These are phyloP conservation scores for Halichondria panicea DNA, from an alignment of 37 sponge, comb jelly and placozoan species.

Conservation along the genomic window DNA sequence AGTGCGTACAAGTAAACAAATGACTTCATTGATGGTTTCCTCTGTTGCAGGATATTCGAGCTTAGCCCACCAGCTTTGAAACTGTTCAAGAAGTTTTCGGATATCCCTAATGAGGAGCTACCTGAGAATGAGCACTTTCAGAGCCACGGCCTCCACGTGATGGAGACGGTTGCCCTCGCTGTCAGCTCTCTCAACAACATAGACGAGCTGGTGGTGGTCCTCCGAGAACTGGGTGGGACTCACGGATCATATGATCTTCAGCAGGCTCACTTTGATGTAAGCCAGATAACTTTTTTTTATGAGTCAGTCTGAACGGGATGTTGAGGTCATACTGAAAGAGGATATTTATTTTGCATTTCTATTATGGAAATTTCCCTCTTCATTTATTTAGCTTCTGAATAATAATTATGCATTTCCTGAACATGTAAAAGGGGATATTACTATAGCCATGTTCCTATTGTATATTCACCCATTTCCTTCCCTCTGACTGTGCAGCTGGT, in stretches of 20 bases:
- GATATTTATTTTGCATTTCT: not conserved
- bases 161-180: slow-evolving; percentile 48
- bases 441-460: not conserved
- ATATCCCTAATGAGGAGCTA: slow-evolving; percentile 42
- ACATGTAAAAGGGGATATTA: not conserved
- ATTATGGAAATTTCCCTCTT: not conserved
- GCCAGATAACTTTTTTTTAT: slow-evolving; percentile 3
- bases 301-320: not conserved
- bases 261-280: slow-evolving; percentile 66
- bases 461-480: too few relatives aligned
- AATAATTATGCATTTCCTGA: too few relatives aligned
- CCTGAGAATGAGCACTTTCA: slow-evolving; percentile 19
- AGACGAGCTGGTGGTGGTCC: slow-evolving; percentile 2
- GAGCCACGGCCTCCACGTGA: slow-evolving; percentile 45
- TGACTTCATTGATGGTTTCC: not conserved
- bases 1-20: not conserved
- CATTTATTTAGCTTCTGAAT: too few relatives aligned
- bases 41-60: slow-evolving; percentile 47
- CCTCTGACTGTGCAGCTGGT: slow-evolving; percentile 71
- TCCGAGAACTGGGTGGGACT: slow-evolving; percentile 42
- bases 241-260: slow-evolving; percentile 29
- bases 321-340: too few relatives aligned
- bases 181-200: slow-evolving; percentile 50
- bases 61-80: slow-evolving; percentile 35
- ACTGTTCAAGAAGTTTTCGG: slow-evolving; percentile 51